Percentiles rank a stretch among this genome's conserved stretches.
phyloP scores from a whole-genome alignment of 2,113 vertebrate species.

The Ursus arctos region DNA sequence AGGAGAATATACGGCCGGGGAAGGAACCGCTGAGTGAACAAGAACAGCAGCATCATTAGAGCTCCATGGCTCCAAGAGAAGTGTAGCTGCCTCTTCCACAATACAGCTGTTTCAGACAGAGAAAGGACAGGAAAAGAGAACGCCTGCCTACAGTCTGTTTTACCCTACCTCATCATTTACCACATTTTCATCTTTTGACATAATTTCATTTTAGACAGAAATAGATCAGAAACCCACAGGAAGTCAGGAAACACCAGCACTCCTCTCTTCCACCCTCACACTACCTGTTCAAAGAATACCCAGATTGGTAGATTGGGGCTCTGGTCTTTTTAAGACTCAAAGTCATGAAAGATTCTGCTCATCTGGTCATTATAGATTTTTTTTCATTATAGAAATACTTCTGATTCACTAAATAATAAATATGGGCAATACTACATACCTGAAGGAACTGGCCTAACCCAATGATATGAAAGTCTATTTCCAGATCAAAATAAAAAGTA shows the following conservation, averaged over 20 bases:
- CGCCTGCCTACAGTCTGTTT: no score
- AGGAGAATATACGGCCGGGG: neutral
- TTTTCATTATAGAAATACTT: neutral
- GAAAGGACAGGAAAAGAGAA: neutral
- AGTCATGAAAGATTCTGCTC: neutral
- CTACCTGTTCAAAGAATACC: neutral
- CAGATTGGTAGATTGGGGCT: neutral
- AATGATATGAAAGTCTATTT: neutral
- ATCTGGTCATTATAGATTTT: neutral
- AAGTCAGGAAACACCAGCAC: neutral
- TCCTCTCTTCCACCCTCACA: neutral
- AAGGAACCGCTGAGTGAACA: neutral
- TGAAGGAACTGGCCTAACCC: neutral
- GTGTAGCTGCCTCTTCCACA: neutral
- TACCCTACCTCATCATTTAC: neutral
- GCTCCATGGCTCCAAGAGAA: neutral
- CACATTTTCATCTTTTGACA: neutral
- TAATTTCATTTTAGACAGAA: slow-evolving; percentile 14
- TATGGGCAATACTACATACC: neutral
- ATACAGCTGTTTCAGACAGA: neutral
- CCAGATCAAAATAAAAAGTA: slow-evolving; percentile 12
- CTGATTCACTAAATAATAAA: neutral
- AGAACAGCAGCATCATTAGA: neutral
- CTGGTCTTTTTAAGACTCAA: slow-evolving; percentile 5
- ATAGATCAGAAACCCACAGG: neutral